Evolutionary conservation across 1,140 invertebrate species (phyloP), one percentile per base, ranked within the genome.

Genomic region (Drosophila santomea): DNA sequence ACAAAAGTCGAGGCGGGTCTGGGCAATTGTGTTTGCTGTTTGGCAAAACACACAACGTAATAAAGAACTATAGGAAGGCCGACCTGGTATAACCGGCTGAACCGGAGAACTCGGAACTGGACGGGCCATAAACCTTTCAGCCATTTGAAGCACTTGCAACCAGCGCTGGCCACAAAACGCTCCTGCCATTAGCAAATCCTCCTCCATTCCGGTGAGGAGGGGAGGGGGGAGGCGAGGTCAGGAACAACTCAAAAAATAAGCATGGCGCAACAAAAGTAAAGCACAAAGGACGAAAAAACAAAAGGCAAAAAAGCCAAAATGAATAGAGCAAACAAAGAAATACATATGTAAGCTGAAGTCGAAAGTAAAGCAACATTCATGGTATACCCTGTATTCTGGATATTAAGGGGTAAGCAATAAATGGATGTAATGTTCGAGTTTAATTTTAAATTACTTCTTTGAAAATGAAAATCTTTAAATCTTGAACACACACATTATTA

Each of bases 11-110:
- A 64, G 69, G 67, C 78, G 78, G 68, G 66, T 10, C 67, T 41
- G 64, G 64, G 58, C 83, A 86, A 86, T 88, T 86, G 84, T 86
- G 74, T 73, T 74, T 64, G 59, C 83, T 86, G 83, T 86, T 88
- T 88, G 68, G 78, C 75, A 72, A 82, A 82, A 86, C 51, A 86
- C 68, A 85, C 58, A 86, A 71, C 51, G 74, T 72, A 71, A 78
- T 86, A 88, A 78, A 88, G 58, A 80, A 86, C 69, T 82, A 64
- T 48, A 20, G 67, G n/a, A 68, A 63, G 67, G 52, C 43, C 43
- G 25, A 59, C 8, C 47, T 51, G 48, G 48, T 35, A 17, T 17
- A 47, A 35, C 23, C 43, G 41, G 14, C 8, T 20, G 20, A 20
- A 20, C 20, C 14, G 1, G n/a, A 8, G 32, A 32, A 32, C 32